Evolutionary conservation across 1,140 invertebrate species (phyloP).

Genomic region (Yoshiicerus persimilis): DNA sequence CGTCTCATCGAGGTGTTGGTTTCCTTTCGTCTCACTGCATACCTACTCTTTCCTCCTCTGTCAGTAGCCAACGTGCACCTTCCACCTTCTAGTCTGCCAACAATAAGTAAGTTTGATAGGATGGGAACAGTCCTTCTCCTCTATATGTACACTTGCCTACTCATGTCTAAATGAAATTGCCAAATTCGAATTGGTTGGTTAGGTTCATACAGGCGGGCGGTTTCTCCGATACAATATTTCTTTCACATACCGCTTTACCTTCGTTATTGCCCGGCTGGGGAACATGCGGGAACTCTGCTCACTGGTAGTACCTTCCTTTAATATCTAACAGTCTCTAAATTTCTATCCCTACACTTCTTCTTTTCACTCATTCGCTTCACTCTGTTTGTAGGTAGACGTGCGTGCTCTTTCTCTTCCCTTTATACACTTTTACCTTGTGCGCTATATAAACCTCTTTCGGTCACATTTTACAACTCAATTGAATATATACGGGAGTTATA

Average conservation of each 20-base stretch:
- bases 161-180: slow-evolving; percentile 41
- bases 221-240: slow-evolving; percentile 23
- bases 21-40: slow-evolving; percentile 14
- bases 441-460: neutral
- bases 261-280: neutral
- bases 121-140: neutral
- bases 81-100: neutral
- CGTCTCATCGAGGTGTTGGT: slow-evolving; percentile 40
- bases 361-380: neutral
- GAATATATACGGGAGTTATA: too few relatives aligned
- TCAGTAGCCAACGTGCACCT: too few relatives aligned
- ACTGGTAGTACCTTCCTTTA: neutral
- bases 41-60: neutral
- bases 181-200: slow-evolving; percentile 41
- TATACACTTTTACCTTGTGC: too few relatives aligned
- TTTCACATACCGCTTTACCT: neutral
- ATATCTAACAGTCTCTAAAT: neutral
- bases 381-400: neutral
- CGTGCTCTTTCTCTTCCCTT: neutral
- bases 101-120: neutral
- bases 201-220: slow-evolving; percentile 19
- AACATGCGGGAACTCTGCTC: slow-evolving; percentile 1
- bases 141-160: neutral
- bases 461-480: too few relatives aligned
- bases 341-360: neutral